Conservation (phyloP, 2,797 vertebrate species). For the Sebastes hubbsi region DNA sequence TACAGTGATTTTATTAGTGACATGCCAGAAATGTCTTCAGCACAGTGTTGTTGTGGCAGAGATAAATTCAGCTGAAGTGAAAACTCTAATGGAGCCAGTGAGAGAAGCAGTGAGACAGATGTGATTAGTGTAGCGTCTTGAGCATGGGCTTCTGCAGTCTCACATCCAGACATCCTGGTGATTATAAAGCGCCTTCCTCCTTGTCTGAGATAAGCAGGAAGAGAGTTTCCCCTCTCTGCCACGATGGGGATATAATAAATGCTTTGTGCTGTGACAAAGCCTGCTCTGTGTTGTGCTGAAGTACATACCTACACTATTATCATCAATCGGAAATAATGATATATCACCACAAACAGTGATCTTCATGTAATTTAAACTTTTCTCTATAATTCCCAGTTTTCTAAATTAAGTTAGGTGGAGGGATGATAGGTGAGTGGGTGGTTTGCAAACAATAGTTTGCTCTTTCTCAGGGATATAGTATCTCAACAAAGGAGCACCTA, state of each 20-base stretch:
- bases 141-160: slow-evolving; percentile 27
- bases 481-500: slow-evolving; percentile 19
- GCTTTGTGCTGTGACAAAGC: slow-evolving; percentile 72
- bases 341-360: slow-evolving; percentile 56
- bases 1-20: neutral
- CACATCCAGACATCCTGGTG: slow-evolving; percentile 57
- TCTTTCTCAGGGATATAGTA: slow-evolving; percentile 59
- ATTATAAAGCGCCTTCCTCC: slow-evolving; percentile 66
- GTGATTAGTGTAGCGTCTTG: slow-evolving; percentile 32
- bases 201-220: slow-evolving; percentile 68
- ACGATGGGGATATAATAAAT: slow-evolving; percentile 66
- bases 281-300: slow-evolving; percentile 51
- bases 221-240: slow-evolving; percentile 46
- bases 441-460: slow-evolving; percentile 35
- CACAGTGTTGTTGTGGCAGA: neutral
- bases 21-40: neutral
- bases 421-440: neutral
- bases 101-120: slow-evolving; percentile 4
- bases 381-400: slow-evolving; percentile 35
- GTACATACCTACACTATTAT: slow-evolving; percentile 54
- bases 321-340: slow-evolving; percentile 58
- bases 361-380: slow-evolving; percentile 45
- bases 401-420: slow-evolving; percentile 10
- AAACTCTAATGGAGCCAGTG: slow-evolving; percentile 8
- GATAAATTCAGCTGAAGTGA: neutral